Base-by-base conservation (phyloP, 2,888 invertebrate species). In the Panzeria rudis region DNA sequence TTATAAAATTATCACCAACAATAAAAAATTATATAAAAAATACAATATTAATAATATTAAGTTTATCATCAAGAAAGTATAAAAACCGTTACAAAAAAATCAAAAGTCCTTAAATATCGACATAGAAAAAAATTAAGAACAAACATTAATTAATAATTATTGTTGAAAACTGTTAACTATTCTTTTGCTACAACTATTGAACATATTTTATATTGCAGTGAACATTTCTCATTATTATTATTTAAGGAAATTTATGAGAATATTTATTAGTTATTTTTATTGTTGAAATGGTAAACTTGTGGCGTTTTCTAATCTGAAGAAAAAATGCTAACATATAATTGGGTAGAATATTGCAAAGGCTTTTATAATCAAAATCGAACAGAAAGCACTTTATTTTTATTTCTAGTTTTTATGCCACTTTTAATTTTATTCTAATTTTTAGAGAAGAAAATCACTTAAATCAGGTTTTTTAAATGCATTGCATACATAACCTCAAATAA, bases 1-100 rank as follows among this genome's bases (percentile, higher is more conserved):
- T 44, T 62, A 61, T 54, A 62, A 73, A 80, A 80, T 64, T 78
- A 78, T 17, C 29, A 72, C 41, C n/a, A 66, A 52, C 17, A 79
- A 83, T 52, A 54, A 56, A 11, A 44, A 69, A 69, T 23, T 25
- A 41, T 44, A 17, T 20, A 20, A 38, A 59, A 62, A 62, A 11
- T n/a, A 54, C n/a, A 71, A 71, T 47, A 64, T 52, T 62, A 81
- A 23, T 61, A 62, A 52, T 73, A 54, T 35, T 68, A 69, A 61
- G 47, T 64, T 52, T 72, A 69, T 62, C 68, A 61, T 68, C 15
- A 72, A 29, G 38, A 68, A 75, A 38, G 2, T 47, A 62, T 41
- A 50, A 41, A 61, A 47, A 35, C 7, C 50, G 50, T 59, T 66
- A 50, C 32, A 52, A 20, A 69, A 47, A 32, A 68, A 72, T 54